Conservation (phyloP, 2,888 invertebrate species). For the Caenorhabditis sinica region DNA sequence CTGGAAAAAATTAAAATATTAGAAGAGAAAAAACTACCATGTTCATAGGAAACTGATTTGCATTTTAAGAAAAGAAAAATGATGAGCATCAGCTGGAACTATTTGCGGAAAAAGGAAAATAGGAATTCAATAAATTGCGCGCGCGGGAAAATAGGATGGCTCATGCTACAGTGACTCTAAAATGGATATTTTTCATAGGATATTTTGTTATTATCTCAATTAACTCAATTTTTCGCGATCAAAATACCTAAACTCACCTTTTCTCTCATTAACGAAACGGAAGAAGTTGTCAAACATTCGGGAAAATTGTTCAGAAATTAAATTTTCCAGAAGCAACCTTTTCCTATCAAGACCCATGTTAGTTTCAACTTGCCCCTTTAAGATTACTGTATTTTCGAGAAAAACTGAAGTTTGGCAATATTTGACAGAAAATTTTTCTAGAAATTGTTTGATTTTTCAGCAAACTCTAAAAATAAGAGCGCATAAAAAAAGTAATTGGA, state of each 20-base stretch:
- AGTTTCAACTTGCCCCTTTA: background rate
- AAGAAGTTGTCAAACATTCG: background rate
- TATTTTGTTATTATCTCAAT: too few species aligned
- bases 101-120: background rate
- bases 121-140: background rate
- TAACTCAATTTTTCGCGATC: too few species aligned
- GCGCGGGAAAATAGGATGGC: too few species aligned
- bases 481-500: background rate
- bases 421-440: background rate
- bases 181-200: too few species aligned
- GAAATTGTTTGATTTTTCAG: background rate
- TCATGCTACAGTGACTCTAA: too few species aligned
- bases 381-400: background rate
- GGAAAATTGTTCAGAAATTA: too few species aligned
- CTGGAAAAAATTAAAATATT: conserved; percentile 40
- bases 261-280: background rate
- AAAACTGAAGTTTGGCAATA: background rate
- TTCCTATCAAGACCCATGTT: background rate
- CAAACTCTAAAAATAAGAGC: background rate
- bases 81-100: background rate
- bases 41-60: background rate
- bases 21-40: background rate
- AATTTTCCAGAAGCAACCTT: too few species aligned
- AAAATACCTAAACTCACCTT: background rate
- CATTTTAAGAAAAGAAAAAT: background rate